Base-by-base conservation (phyloP, 92 coral and sea anemone species). In the Porites evermanni region DNA sequence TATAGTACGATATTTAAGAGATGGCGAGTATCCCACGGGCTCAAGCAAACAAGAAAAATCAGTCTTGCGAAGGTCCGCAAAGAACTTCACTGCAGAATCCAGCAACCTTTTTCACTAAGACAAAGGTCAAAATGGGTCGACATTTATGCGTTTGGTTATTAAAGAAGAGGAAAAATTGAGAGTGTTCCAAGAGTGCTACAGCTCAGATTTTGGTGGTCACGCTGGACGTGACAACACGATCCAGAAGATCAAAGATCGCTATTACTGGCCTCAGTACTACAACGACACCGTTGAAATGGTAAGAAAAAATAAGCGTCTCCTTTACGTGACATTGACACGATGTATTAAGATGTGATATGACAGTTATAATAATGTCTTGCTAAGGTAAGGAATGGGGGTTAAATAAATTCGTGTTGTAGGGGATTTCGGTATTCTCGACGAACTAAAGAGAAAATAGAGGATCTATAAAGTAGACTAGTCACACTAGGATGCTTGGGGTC, bases 181-280 rank as follows among this genome's bases (percentile, higher is more conserved):
- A 54, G 72, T 88, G 8, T 88, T 81, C 61, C 74, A 82, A 2
- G 88, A 88, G 67, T 88, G 91, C 52, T 88, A 82, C 83, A 8
- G 61, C 74, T 82, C 88, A 8, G 52, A 74, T 47, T 85, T 71
- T 77, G 89, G 75, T 52, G 91, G 91, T 66, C 83, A 81, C 29
- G 91, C 77, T 13, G 91, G 82, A 4, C 81, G 88, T 14, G 91
- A 88, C 53, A 81, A 88, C 69, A 88, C 91, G 12, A 47, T 88
- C 19, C 77, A 70, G 23, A 88, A 88, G 47, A 82, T 82, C 23
- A 89, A 89, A 53, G 88, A 83, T 32, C 67, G 84, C 50, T 89
- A 89, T 65, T 89, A 76, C 67, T 84, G 92, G 89, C 89, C 92
- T 24, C 56, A 70, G 26, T 84, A 82, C 74, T 78, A 89, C 81